Evolutionary conservation across 2,797 vertebrate genomes (phyloP).

Genomic region (Triplophysa yarkandensis): DNA sequence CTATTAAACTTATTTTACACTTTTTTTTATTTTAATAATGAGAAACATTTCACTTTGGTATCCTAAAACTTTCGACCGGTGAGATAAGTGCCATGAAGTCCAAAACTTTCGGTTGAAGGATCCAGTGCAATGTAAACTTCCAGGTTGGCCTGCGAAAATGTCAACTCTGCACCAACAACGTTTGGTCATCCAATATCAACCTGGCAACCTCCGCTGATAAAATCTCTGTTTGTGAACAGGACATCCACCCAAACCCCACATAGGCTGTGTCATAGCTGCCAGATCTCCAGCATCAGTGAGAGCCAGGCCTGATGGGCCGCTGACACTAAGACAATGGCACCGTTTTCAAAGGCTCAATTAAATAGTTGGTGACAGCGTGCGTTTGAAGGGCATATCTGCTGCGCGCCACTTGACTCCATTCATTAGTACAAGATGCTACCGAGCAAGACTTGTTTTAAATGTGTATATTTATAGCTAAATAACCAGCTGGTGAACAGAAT

Average conservation of each 20-base stretch:
- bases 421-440: slow-evolving; percentile 74
- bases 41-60: too few species aligned
- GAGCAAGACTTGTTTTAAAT: slow-evolving; percentile 72
- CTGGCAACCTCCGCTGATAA: background rate
- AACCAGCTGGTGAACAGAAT: slow-evolving; percentile 74
- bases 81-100: too few species aligned
- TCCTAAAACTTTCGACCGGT: too few species aligned
- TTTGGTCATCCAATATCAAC: background rate
- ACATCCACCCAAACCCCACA: background rate
- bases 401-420: slow-evolving; percentile 75
- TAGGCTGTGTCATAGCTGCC: slow-evolving; percentile 56
- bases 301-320: slow-evolving; percentile 34
- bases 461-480: slow-evolving; percentile 79
- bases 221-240: background rate
- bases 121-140: too few species aligned
- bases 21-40: too few species aligned
- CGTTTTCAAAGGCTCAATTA: slow-evolving; percentile 73
- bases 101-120: too few species aligned
- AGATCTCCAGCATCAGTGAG: slow-evolving; percentile 66
- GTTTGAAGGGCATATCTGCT: slow-evolving; percentile 73
- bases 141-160: too few species aligned
- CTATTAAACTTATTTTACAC: too few species aligned
- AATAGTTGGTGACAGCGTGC: slow-evolving; percentile 75
- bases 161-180: background rate
- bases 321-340: slow-evolving; percentile 65